phyloP scores from a whole-genome alignment of 1,140 invertebrate genomes.

The Diuraphis noxia region DNA sequence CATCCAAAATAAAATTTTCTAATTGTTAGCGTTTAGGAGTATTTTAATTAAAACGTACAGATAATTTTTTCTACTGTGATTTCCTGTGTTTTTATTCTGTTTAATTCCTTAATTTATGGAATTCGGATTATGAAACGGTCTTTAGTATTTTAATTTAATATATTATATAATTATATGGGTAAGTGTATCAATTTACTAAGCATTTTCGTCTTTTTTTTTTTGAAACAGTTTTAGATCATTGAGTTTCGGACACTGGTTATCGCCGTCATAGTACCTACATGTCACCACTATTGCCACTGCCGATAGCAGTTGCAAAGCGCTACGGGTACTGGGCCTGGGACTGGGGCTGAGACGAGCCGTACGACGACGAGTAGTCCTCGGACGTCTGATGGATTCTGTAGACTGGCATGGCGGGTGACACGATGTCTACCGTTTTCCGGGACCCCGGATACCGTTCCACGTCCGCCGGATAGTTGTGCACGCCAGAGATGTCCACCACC shows the following conservation, averaged over 20 bases:
- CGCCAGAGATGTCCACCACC: slow-evolving; percentile 17
- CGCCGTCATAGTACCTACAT: neutral
- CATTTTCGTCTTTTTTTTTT: too few species aligned
- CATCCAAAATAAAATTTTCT: neutral
- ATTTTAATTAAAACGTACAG: neutral
- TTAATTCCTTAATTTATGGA: neutral
- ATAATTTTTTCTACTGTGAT: neutral
- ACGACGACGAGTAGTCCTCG: slow-evolving; percentile 30
- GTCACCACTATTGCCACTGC: neutral
- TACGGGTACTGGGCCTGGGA: neutral
- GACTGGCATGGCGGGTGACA: slow-evolving; percentile 28
- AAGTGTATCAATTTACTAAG: neutral
- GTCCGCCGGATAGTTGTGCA: neutral
- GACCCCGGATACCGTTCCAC: slow-evolving; percentile 31
- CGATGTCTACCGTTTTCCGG: slow-evolving; percentile 22
- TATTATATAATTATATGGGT: neutral
- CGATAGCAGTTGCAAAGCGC: neutral
- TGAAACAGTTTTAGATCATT: too few species aligned
- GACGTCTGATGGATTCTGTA: slow-evolving; percentile 24
- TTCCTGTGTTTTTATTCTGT: neutral
- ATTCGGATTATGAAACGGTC: neutral
- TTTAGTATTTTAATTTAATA: neutral
- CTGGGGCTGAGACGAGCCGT: neutral
- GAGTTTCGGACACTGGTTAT: neutral
- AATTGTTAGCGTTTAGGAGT: neutral